A percentile compares a stretch with the other conserved stretches of the same genome.
Evolutionary conservation across 1,140 invertebrate genomes (phyloP).

Genomic region (Leptinotarsa texana): DNA sequence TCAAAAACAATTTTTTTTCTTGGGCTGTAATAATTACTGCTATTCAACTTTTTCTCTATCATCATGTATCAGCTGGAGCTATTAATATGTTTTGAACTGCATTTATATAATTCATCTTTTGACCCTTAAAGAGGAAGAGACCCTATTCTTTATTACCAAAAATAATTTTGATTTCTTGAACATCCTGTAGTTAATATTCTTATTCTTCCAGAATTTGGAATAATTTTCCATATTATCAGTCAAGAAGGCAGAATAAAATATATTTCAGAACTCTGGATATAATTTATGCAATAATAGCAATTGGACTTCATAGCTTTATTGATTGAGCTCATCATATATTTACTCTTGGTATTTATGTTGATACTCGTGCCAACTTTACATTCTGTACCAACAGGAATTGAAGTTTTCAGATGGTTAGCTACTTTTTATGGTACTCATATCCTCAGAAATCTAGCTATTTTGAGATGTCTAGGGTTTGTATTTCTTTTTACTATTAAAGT

Average conservation of each 20-base stretch:
- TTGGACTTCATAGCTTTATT: constrained; percentile 70
- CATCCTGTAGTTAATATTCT: constrained; percentile 79
- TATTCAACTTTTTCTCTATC: constrained; percentile 65
- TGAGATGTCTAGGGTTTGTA: constrained; percentile 72
- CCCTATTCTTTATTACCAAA: constrained; percentile 50
- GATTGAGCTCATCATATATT: constrained; percentile 75
- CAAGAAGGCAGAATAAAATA: constrained; percentile 64
- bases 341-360: constrained; percentile 73
- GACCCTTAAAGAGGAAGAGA: constrained; percentile 69
- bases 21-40: constrained; percentile 73
- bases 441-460: constrained; percentile 59
- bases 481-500: constrained; percentile 64
- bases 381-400: constrained; percentile 66
- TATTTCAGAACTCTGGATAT: constrained; percentile 64
- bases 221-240: constrained; percentile 68
- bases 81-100: constrained; percentile 74
- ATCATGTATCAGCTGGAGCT: constrained; percentile 73
- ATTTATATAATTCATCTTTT: constrained; percentile 73
- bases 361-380: constrained; percentile 74
- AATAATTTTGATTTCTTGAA: constrained; percentile 59
- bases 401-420: constrained; percentile 70
- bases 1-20: constrained; percentile 63
- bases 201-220: constrained; percentile 67
- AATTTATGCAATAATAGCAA: constrained; percentile 67
- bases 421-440: constrained; percentile 61